These are phyloP conservation scores for Plutomurus gul DNA, from an alignment of 1,140 invertebrate species.

Conservation along the genomic window DNA sequence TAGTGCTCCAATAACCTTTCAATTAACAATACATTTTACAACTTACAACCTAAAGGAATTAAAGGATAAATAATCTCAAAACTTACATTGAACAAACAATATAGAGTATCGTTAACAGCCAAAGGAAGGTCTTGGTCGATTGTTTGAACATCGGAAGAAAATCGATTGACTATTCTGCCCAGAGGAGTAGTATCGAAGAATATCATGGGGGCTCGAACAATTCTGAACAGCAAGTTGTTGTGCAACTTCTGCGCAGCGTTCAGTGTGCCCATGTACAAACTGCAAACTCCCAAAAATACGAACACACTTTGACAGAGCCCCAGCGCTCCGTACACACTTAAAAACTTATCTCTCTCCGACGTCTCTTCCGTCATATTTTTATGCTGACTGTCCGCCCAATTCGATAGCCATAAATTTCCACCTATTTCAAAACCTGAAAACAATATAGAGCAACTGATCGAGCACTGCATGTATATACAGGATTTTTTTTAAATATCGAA, in stretches of 20 bases:
- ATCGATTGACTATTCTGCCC: conserved; percentile 71
- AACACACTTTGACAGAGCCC: conserved; percentile 82
- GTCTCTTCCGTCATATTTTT: conserved; percentile 59
- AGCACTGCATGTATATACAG: too few species aligned
- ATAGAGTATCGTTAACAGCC: conserved; percentile 53
- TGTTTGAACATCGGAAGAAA: conserved; percentile 81
- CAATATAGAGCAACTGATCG: too few species aligned
- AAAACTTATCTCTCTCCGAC: conserved; percentile 74
- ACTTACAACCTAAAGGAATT: conserved; percentile 83
- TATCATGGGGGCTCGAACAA: conserved; percentile 59
- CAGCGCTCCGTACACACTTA: conserved; percentile 84
- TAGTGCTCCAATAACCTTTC: too few species aligned
- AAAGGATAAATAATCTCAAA: conserved; percentile 53
- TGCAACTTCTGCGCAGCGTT: conserved; percentile 54
- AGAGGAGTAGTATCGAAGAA: conserved; percentile 62
- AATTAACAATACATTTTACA: too few species aligned
- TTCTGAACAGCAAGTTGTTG: conserved; percentile 52
- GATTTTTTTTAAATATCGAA: too few species aligned
- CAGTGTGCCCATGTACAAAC: conserved; percentile 19
- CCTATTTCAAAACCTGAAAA: conserved; percentile 84
- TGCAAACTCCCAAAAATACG: conserved; percentile 29
- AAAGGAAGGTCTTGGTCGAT: conserved; percentile 54
- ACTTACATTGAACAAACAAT: conserved; percentile 56
- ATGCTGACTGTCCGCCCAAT: conserved; percentile 73
- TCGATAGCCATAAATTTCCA: conserved; percentile 88